Base-by-base conservation (phyloP, 2,888 invertebrate species). In the Cephus pulcher region DNA sequence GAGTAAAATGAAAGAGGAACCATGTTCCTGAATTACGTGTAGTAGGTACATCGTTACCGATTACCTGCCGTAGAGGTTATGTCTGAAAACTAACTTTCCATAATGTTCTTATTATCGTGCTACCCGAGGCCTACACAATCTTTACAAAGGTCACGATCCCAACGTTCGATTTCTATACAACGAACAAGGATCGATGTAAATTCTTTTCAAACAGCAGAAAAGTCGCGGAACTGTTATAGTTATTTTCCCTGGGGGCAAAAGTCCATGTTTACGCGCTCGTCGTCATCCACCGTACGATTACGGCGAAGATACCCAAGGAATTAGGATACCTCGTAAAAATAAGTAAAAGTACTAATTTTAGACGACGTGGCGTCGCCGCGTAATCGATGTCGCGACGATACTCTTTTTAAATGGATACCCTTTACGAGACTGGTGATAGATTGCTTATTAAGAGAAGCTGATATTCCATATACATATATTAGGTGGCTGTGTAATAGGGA, bases 401-500 rank as follows among this genome's bases (percentile, higher is more conserved):
- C 56, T 56, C 23, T 56, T 56, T 56, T 23, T 56, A 56, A 56
- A 56, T 56, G 56, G 23, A 56, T 56, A 23, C 33, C 34, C 15
- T 74, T 35, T 74, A 35, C 33, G 34, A 34, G 34, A 34, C 30
- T n/a, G 30, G 82, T 84, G 87, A 89, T 88, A 86, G 87, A 88
- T 90, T 89, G 85, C 86, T 89, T 89, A 87, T 88, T 86, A 87
- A 78, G 80, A 73, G 82, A 87, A 88, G 87, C 85, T 86, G 84
- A 86, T 87, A 85, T 84, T 77, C 77, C 83, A 84, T 84, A 84
- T 85, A 86, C 81, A 87, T 85, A 86, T 82, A 87, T 86, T 82
- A 85, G 88, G 88, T 89, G 88, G 89, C 89, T 88, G 87, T 88
- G 89, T 88, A 89, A 90, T 88, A 83, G 88, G 83, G 87, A 88